Base-by-base conservation (phyloP, 2,113 vertebrate species). In the Phaethornis superciliosus region DNA sequence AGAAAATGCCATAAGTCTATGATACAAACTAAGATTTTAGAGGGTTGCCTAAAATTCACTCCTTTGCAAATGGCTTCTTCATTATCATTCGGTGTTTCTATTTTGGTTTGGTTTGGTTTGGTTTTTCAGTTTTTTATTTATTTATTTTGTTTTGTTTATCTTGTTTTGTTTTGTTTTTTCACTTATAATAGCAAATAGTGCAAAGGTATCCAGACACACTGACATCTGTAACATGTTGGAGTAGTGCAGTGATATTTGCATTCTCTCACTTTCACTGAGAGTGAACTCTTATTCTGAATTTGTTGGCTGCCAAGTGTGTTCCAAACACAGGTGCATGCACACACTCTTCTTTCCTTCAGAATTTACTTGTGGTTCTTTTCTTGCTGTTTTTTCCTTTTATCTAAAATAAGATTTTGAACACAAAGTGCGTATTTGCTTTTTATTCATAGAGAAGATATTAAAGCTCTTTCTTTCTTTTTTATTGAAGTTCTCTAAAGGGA, bases 381-480 rank as follows among this genome's bases (percentile, higher is more conserved):
- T 42, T 59, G 6, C 4, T 42, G 8, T 0, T 28, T 54, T 75
- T 23, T 20, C 28, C 6, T 8, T 79, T 63, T 3, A 21, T 69
- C 54, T 74, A 15, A 75, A 75, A 59, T 32, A 23, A 3, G 3
- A 6, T 7, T 33, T 2, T 65, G 33, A 37, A 49, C 5, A 79
- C 17, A 62, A 65, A 77, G 7, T 21, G 20, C 11, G 3, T 44
- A 11, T 81, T 92, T 83, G 9, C 4, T 70, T 81, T 83, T 32
- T 35, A 22, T 26, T 6, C 0, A 9, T 0, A 67, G 8, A 71
- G 6, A 23, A 44, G 6, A 27, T 27, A 35, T 18, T 51, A 13
- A 16, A 71, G 64, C 7, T 0, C 12, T 22, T 32, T 56, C 52
- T 22, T 21, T 4, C 1, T 28, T 62, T 18, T 40, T 88, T 37